phyloP scores from a whole-genome alignment of 2,888 invertebrate species.

The Leucoma salicis region DNA sequence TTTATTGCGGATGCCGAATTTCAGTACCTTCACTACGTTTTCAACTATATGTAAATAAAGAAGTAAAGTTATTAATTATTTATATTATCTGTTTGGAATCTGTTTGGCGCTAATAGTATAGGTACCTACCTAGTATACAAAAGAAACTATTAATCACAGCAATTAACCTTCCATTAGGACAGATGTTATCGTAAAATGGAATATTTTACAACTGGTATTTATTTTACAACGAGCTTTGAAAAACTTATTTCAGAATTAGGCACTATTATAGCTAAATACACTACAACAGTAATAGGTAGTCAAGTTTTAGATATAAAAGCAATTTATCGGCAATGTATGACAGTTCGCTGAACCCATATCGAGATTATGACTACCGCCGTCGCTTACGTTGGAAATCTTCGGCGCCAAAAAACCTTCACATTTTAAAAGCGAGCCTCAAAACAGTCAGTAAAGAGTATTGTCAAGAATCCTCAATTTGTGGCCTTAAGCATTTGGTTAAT shows the following conservation, averaged over 20 bases:
- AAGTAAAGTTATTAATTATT: background rate
- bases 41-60: too few species aligned
- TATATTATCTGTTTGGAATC: constrained; percentile 20
- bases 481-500: constrained; percentile 70
- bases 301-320: too few species aligned
- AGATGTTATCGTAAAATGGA: constrained; percentile 68
- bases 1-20: too few species aligned
- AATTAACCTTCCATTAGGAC: constrained; percentile 57
- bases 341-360: constrained; percentile 1
- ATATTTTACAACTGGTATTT: constrained; percentile 62
- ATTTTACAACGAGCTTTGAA: constrained; percentile 22
- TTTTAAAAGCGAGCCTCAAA: constrained; percentile 57
- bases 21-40: too few species aligned
- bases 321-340: constrained; percentile 12
- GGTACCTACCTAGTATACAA: constrained; percentile 38
- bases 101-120: constrained; percentile 16
- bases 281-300: background rate
- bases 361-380: constrained; percentile 14
- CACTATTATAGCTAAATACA: background rate
- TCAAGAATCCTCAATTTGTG: constrained; percentile 71
- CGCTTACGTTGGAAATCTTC: constrained; percentile 29
- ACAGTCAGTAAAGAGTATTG: constrained; percentile 67
- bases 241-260: constrained; percentile 3
- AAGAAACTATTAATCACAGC: constrained; percentile 66
- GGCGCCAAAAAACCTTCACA: constrained; percentile 36